Evolutionary conservation across 2,797 vertebrate genomes (phyloP).

Genomic region (Pipistrellus nathusii): DNA sequence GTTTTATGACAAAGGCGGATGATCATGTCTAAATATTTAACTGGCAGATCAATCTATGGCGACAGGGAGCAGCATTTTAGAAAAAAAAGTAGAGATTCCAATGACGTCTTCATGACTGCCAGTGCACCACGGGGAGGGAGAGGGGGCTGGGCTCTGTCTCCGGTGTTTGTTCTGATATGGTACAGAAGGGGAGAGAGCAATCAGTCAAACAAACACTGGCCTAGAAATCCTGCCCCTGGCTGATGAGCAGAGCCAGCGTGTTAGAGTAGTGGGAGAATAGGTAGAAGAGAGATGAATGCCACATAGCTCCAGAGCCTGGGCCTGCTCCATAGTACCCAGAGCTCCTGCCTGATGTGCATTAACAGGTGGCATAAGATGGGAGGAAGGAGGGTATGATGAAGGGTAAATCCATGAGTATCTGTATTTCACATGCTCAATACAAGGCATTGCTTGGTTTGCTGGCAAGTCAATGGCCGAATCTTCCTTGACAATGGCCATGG

Average conservation of each 20-base stretch:
- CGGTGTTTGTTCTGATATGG: not conserved
- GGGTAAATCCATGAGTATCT: not conserved
- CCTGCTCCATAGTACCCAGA: rapidly evolving
- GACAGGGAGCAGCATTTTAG: not conserved
- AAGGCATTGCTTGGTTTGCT: not conserved
- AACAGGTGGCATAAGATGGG: not conserved
- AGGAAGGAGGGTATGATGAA: not conserved
- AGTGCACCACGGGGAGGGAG: not conserved
- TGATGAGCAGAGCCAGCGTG: not conserved
- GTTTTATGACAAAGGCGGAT: slow-evolving; percentile 65
- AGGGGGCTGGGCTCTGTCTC: not conserved
- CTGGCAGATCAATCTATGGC: slow-evolving; percentile 69
- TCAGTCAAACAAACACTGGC: not conserved
- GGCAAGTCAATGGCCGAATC: not conserved
- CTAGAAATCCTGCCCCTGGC: not conserved
- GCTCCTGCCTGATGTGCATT: not conserved
- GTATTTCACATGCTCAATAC: not conserved
- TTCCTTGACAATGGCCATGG: not conserved
- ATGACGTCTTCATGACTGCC: not conserved
- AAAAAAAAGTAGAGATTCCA: not conserved
- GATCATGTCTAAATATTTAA: slow-evolving; percentile 76
- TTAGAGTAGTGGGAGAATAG: not conserved
- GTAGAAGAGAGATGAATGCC: not conserved
- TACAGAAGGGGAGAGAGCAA: not conserved
- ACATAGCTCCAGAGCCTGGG: rapidly evolving